These are phyloP conservation scores for Eupithecia subumbrata DNA, from an alignment of 2,888 invertebrate species.

Conservation along the genomic window DNA sequence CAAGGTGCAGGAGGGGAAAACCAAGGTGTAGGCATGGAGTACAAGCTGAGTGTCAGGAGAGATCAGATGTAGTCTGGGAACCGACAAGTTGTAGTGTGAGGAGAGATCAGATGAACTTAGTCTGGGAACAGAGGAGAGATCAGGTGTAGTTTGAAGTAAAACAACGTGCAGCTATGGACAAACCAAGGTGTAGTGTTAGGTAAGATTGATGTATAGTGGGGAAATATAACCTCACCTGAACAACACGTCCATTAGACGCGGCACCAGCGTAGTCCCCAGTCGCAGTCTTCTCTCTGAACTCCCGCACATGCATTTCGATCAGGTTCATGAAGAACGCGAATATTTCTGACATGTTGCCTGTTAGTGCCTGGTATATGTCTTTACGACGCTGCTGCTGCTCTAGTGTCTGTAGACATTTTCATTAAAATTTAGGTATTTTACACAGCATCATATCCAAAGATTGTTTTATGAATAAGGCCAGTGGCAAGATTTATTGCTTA, in stretches of 20 bases:
- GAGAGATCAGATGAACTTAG: too few relatives aligned
- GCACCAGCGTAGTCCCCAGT: conserved; percentile 87
- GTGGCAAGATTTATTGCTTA: too few relatives aligned
- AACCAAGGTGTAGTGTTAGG: not conserved
- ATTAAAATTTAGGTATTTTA: too few relatives aligned
- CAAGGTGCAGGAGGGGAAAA: not conserved
- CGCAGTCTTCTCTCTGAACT: conserved; percentile 87
- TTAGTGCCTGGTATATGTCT: conserved; percentile 95
- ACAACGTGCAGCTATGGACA: not conserved
- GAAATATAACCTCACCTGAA: conserved; percentile 78
- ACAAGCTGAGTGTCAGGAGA: too few relatives aligned
- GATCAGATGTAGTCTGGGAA: too few relatives aligned
- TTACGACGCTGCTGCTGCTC: conserved; percentile 95
- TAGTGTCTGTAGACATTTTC: conserved; percentile 80
- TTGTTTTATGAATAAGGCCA: too few relatives aligned
- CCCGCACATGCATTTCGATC: conserved; percentile 91
- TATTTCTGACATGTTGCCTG: conserved; percentile 93
- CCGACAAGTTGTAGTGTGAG: too few relatives aligned
- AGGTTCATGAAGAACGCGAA: conserved; percentile 93
- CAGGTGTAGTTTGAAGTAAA: too few relatives aligned
- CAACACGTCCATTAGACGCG: conserved; percentile 89
- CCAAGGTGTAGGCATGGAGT: not conserved
- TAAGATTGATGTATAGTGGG: not conserved
- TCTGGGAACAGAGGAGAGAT: too few relatives aligned
- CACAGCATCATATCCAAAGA: too few relatives aligned